These are phyloP conservation scores for Diachrysia chrysitis DNA, from an alignment of 2,888 invertebrate species.

Conservation along the genomic window DNA sequence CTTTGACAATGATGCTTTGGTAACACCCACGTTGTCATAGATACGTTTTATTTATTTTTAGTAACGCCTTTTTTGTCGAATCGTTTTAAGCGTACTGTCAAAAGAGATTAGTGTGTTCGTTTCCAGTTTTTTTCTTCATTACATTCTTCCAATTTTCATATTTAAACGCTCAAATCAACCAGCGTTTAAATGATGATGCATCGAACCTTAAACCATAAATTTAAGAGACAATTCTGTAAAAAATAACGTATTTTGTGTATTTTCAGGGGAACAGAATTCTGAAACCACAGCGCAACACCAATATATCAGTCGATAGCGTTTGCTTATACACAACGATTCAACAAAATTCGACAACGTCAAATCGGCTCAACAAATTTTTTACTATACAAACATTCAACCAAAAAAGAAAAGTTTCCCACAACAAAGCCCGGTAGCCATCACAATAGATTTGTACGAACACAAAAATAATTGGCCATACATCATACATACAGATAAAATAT, in stretches of 20 bases:
- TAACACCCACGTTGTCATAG: conserved; percentile 1
- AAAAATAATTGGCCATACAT: conserved; percentile 50
- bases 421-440: conserved; percentile 24
- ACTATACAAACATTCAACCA: conserved; percentile 3
- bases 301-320: background rate
- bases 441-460: conserved; percentile 32
- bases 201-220: background rate
- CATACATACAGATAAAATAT: conserved; percentile 51
- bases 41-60: background rate
- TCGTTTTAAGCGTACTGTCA: background rate
- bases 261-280: background rate
- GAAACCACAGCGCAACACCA: background rate
- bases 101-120: background rate
- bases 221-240: background rate
- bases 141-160: too few species aligned
- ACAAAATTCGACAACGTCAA: conserved; percentile 8
- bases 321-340: background rate
- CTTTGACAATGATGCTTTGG: conserved; percentile 1
- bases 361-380: conserved; percentile 7
- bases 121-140: background rate
- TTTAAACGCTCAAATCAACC: too few species aligned
- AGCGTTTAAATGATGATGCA: too few species aligned
- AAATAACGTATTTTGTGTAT: background rate
- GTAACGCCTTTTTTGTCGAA: background rate
- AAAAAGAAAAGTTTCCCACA: conserved; percentile 12